Conservation (phyloP, 2,113 vertebrate species). For the Bombycilla garrulus region DNA sequence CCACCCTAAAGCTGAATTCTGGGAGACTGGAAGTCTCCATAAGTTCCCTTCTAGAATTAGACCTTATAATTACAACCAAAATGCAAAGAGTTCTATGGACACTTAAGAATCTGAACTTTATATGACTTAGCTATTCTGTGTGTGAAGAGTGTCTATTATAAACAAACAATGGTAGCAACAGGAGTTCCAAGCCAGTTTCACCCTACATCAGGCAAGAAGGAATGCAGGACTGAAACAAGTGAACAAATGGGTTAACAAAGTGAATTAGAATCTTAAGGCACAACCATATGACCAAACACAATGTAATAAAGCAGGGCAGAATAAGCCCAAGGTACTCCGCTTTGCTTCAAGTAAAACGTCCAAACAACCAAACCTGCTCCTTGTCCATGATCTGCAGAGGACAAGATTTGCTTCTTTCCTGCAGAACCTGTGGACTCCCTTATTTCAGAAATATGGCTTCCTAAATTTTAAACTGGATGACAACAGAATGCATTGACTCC, state of each 20-base stretch:
- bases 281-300: background rate
- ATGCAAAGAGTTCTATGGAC: background rate
- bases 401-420: background rate
- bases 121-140: background rate
- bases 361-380: background rate
- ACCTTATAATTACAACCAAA: background rate
- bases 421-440: background rate
- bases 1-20: background rate
- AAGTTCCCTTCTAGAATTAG: background rate
- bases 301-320: background rate
- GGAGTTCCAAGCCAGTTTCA: background rate
- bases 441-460: background rate
- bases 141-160: background rate
- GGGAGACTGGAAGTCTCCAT: background rate
- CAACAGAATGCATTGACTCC: rapidly evolving
- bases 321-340: background rate
- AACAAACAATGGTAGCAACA: background rate
- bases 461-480: background rate
- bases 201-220: background rate
- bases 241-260: background rate
- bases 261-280: background rate
- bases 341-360: background rate
- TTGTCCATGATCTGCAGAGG: background rate
- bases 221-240: background rate
- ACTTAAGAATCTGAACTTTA: background rate